Base-by-base conservation (phyloP, 2,797 vertebrate species). In the Myotis daubentonii region DNA sequence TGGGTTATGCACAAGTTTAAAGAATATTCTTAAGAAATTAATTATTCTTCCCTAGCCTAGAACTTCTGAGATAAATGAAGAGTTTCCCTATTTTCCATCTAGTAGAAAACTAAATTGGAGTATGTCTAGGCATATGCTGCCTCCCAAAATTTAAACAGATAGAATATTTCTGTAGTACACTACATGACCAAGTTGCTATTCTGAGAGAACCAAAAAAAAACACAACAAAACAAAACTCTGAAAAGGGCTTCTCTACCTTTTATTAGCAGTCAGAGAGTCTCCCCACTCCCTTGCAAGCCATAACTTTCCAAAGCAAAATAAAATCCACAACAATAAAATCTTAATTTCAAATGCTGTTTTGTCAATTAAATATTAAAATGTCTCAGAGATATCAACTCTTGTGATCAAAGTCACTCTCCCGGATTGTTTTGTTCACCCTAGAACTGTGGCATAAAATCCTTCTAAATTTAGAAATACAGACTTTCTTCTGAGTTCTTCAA, bases 231-330 rank as follows among this genome's bases (percentile, higher is more conserved):
- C 66, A 47, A 17, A 44, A n/a, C 23, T 25, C 12, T 57, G n/a
- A 74, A 6, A 84, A 57, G 6, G 11, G 30, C 23, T 94, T 70
- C 19, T 51, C 30, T 65, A 36, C 22, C 20, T 74, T 66, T 28
- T 49, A 33, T 79, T 72, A 71, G 19, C 51, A 41, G 12, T 62
- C 17, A 62, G 8, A 85, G 49, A 85, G 3, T 47, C 47, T 85
- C 47, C 28, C 38, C 12, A 11, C 7, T 51, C 19, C n/a, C 8
- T 79, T 20, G 16, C 15, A 79, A 81, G 15, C 41, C 3, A 22
- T 86, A 49, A 44, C 23, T 91, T 91, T 88, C 36, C 23, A 94
- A 80, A 44, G 15, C 20, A 88, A 95, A 93, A 89, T 94, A 36
- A 91, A 93, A 89, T 83, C 47, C 76, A 3, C 23, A 62, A 76